phyloP scores from a whole-genome alignment of 2,888 invertebrate species.

The Patella depressa region DNA sequence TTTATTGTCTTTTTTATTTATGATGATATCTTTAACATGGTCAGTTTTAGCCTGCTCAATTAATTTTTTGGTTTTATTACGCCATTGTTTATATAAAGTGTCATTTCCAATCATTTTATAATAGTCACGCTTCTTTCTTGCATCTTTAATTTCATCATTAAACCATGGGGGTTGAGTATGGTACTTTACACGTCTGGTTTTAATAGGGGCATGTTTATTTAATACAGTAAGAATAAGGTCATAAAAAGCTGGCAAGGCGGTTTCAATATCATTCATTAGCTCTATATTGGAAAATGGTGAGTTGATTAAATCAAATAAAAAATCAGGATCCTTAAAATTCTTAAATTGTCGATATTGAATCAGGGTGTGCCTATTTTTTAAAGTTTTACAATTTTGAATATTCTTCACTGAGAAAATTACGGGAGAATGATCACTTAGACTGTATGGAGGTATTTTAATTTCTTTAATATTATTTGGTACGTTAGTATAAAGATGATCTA shows the following conservation, averaged over 20 bases:
- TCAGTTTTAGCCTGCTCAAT: not conserved
- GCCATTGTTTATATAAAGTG: slow-evolving; percentile 3
- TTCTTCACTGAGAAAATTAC: slow-evolving; percentile 1
- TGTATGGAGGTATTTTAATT: slow-evolving; percentile 13
- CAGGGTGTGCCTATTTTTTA: too few relatives aligned
- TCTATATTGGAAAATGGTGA: not conserved
- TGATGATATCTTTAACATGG: too few relatives aligned
- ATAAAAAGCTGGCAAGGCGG: not conserved
- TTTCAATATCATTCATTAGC: not conserved
- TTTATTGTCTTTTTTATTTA: not conserved
- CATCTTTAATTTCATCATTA: not conserved
- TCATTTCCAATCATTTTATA: not conserved
- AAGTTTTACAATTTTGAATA: slow-evolving; percentile 11
- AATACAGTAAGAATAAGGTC: not conserved
- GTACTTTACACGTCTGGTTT: not conserved
- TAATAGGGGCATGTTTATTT: slow-evolving; percentile 3
- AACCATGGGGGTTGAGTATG: not conserved
- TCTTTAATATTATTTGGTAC: slow-evolving; percentile 6
- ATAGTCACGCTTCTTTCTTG: not conserved
- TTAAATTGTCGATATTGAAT: too few relatives aligned
- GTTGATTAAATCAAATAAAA: too few relatives aligned
- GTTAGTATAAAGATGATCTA: slow-evolving; percentile 5
- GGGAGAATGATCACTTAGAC: not conserved
- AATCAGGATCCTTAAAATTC: too few relatives aligned
- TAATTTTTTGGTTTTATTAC: not conserved